Evolutionary conservation across 1,140 invertebrate species (phyloP), one percentile per base, ranked within the genome.

Genomic region (Asobara japonica): DNA sequence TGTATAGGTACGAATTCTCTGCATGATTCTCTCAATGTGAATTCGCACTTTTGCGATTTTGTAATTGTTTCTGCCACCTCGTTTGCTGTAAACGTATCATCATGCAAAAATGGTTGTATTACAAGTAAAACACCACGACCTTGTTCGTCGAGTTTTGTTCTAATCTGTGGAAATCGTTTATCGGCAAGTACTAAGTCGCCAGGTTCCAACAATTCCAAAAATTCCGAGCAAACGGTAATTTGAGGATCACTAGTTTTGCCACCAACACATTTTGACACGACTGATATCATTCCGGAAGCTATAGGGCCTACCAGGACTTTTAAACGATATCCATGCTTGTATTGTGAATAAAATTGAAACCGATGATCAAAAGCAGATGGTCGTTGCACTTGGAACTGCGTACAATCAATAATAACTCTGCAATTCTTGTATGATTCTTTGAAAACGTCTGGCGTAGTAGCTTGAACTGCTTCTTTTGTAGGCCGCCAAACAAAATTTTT

Each of bases 141-240:
- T 6, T 27, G 20, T 61, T 68, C 31, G 16, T 73, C 31, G 11
- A 45, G 10, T 30, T 7, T 11, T 8, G 61, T 56, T 22, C 56
- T 71, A 13, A 72, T 36, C 29, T 56, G n/a, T 8, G 70, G 70
- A 65, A 84, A 82, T 4, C 80, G 76, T 62, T 78, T 76, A 60
- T 84, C 81, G 8, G 78, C 81, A 71, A 84, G 74, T 22, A 83
- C 65, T 18, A 61, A 18, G 76, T 83, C 81, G 51, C 74, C 78
- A 13, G 69, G 66, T 69, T 81, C 73, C 7, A 82, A 20, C 22
- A 73, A 36, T 36, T 82, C 65, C 36, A 81, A 38, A 61, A 82
- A 77, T 1, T 78, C 81, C 60, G 62, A 72, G n/a, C 72, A 48
- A 68, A 11, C 70, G 1, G 27, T 65, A 11, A 74, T 70, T 4